Base-by-base conservation (phyloP, 2,888 invertebrate genomes). In the Zootermopsis nevadensis region DNA sequence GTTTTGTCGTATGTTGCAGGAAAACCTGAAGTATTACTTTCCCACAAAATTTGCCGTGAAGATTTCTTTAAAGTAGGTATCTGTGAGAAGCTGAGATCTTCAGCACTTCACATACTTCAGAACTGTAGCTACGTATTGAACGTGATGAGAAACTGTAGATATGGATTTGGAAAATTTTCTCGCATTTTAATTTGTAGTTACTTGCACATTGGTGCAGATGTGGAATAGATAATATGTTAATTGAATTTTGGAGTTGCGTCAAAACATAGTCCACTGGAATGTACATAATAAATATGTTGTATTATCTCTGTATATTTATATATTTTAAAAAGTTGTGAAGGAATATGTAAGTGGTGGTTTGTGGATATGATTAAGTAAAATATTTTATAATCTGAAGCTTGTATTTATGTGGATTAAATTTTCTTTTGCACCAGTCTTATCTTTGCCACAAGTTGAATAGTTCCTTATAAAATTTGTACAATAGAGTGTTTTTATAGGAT, bases 11-110 rank as follows among this genome's bases (percentile, higher is more conserved):
- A 4, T 69, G 69, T 69, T 69, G 22, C 69, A 69, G 69, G 33
- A 69, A 69, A 33, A 69, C 69, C 69, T 69, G 69, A 69, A 69
- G 33, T 69, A 69, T 69, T 69, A 69, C 33, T 69, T 24, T 19
- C 22, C 15, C 69, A 69, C 19, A 69, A 69, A 69, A 69, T 33
- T 33, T 69, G 1, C 15, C 4, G 22, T 12, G 22, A 33, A 8
- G 30, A 69, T 12, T 69, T 69, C 24, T 33, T 1, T 30, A 69
- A 69, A 12, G 2, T 33, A 69, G 8, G n/a, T n/a, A n/a, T 30
- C 69, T 4, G 69, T 31, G 33, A 60, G n/a, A 60, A n/a, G 15
- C 48, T 60, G 60, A 3, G 27, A 60, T 4, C n/a, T n/a, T n/a
- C 69, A 33, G 69, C 31, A 69, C 22, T 27, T 27, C 24, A 8